Conservation (phyloP, 2,113 vertebrate genomes). For the Aspidoscelis tigris region DNA sequence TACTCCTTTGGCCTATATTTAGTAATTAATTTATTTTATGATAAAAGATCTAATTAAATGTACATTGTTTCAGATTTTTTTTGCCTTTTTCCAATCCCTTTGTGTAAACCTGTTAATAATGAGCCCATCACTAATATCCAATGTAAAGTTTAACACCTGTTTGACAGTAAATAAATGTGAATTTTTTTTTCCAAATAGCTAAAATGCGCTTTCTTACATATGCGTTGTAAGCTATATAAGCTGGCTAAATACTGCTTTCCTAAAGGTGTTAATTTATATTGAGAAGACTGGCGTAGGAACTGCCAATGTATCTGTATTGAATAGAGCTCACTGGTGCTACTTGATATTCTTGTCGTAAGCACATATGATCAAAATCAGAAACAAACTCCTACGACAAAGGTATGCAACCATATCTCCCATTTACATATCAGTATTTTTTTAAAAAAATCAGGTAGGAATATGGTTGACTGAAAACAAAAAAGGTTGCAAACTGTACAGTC, state of each 20-base stretch:
- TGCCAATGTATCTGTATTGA: slow-evolving; percentile 34
- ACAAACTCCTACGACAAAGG: slow-evolving; percentile 55
- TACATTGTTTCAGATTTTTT: slow-evolving; percentile 91
- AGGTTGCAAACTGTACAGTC: slow-evolving; percentile 37
- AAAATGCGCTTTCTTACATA: slow-evolving; percentile 79
- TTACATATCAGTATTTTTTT: slow-evolving; percentile 39
- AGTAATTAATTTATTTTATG: slow-evolving; percentile 99
- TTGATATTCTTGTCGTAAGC: slow-evolving; percentile 45
- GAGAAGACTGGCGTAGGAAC: slow-evolving; percentile 31
- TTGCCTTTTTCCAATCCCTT: slow-evolving; percentile 88
- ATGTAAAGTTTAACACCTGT: slow-evolving; percentile 99
- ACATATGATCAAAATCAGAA: slow-evolving; percentile 46
- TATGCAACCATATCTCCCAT: slow-evolving; percentile 52
- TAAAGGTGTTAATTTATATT: slow-evolving; percentile 28
- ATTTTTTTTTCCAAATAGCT: slow-evolving; percentile 91
- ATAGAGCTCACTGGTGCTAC: slow-evolving; percentile 46
- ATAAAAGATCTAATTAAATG: slow-evolving; percentile 85
- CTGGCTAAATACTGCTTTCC: slow-evolving; percentile 41
- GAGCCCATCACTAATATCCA: slow-evolving; percentile 97
- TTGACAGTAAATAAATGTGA: slow-evolving; percentile 99
- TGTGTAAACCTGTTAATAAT: slow-evolving; percentile 96
- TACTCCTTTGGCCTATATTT: slow-evolving; percentile 91
- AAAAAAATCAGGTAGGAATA: slow-evolving; percentile 46
- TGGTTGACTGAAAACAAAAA: slow-evolving; percentile 50
- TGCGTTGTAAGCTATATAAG: slow-evolving; percentile 53